phyloP scores from a whole-genome alignment of 1,140 invertebrate species.

The Hyposmocoma kahamanoa region DNA sequence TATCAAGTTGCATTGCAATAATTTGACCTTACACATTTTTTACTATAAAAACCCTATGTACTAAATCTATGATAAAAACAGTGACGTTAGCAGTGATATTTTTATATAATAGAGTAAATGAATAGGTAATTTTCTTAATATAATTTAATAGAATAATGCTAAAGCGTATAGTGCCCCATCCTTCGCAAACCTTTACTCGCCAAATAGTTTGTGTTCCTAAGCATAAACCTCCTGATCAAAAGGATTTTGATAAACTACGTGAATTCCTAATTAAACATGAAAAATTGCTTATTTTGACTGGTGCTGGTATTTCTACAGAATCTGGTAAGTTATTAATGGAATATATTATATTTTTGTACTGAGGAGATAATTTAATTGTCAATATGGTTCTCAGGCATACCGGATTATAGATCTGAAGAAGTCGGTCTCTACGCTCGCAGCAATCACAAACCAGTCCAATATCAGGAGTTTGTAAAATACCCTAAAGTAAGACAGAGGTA shows the following conservation, averaged over 20 bases:
- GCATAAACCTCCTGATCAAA: conserved; percentile 76
- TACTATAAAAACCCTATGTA: no score
- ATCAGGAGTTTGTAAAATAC: conserved; percentile 88
- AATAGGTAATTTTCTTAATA: background rate
- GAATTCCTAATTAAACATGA: conserved; percentile 78
- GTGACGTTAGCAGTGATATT: no score
- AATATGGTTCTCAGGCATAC: conserved; percentile 80
- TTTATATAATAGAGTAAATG: no score
- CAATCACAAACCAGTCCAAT: conserved; percentile 87
- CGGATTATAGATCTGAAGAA: conserved; percentile 94
- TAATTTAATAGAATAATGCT: conserved; percentile 17
- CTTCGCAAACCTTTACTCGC: conserved; percentile 17
- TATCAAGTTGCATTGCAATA: no score
- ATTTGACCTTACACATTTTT: no score
- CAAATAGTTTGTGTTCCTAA: conserved; percentile 79
- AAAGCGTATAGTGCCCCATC: background rate
- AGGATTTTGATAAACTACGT: conserved; percentile 78
- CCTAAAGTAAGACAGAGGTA: conserved; percentile 84
- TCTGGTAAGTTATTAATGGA: conserved; percentile 70
- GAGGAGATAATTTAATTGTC: conserved; percentile 3
- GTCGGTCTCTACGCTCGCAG: conserved; percentile 93
- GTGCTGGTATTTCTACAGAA: conserved; percentile 97
- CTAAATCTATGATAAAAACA: no score
- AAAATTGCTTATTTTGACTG: conserved; percentile 86
- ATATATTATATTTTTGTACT: conserved; percentile 1